Conservation (phyloP, 1,140 invertebrate genomes). For the Heliconius hermathena region DNA sequence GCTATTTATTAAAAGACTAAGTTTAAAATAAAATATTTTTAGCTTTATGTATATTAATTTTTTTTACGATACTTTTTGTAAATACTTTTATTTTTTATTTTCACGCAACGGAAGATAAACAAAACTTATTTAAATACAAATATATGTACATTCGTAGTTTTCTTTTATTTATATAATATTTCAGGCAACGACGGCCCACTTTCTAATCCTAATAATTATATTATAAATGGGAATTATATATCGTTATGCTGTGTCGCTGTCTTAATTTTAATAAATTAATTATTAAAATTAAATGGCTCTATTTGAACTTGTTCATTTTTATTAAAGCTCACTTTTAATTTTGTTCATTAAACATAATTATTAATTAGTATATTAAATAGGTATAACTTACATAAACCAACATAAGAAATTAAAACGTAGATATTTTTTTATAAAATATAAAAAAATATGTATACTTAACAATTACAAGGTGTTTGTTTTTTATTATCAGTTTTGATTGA, state of each 20-base stretch:
- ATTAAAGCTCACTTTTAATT: background rate
- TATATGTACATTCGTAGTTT: background rate
- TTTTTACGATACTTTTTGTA: no score
- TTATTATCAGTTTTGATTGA: slow-evolving; percentile 13
- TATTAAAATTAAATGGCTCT: background rate
- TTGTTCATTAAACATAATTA: no score
- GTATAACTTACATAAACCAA: background rate
- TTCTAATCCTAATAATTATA: background rate
- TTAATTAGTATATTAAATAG: no score
- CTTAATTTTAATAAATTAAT: background rate
- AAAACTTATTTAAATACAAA: background rate
- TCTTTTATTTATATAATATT: background rate
- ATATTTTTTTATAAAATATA: background rate
- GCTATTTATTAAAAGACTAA: no score
- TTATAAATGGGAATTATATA: background rate
- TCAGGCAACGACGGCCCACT: background rate
- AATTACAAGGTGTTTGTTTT: background rate
- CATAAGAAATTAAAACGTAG: background rate
- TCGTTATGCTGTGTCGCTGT: no score
- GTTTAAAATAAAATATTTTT: no score
- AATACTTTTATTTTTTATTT: background rate
- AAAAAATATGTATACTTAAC: background rate
- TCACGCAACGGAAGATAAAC: background rate
- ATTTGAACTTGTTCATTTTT: background rate
- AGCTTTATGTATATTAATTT: no score